Conservation (phyloP, 1,140 invertebrate genomes). For the Cydia fagiglandana region DNA sequence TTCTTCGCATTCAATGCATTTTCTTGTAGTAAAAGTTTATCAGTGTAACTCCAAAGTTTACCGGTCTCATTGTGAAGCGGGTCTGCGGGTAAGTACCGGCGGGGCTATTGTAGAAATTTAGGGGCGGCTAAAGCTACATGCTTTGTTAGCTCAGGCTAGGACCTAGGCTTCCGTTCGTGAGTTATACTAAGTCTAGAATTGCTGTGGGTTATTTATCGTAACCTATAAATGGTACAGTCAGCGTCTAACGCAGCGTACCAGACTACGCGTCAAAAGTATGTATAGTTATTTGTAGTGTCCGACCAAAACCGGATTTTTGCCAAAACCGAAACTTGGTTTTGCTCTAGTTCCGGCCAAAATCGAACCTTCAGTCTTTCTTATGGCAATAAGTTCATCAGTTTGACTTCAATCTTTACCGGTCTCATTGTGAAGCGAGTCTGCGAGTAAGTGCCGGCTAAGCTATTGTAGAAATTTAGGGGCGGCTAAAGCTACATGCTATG, state of each 20-base stretch:
- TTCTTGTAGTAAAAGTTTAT: not conserved
- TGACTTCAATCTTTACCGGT: not conserved
- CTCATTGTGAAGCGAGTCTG: constrained; percentile 17
- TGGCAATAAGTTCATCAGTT: not conserved
- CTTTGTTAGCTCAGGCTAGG: not conserved
- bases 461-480: constrained; percentile 25
- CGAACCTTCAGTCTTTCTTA: too few relatives aligned
- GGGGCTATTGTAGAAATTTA: constrained; percentile 27
- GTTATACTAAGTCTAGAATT: not conserved
- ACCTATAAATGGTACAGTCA: too few relatives aligned
- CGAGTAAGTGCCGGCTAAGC: not conserved
- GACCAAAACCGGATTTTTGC: too few relatives aligned
- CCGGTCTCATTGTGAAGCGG: constrained; percentile 5
- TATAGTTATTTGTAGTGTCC: too few relatives aligned
- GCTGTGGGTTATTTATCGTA: not conserved
- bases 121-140: not conserved
- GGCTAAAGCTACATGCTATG: not conserved
- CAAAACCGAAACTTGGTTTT: too few relatives aligned
- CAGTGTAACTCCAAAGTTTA: not conserved
- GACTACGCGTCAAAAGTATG: too few relatives aligned
- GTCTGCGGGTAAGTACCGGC: too few relatives aligned
- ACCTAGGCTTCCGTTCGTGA: not conserved
- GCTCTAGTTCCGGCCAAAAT: too few relatives aligned
- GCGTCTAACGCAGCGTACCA: too few relatives aligned
- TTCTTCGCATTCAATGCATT: too few relatives aligned